Evolutionary conservation across 2,113 vertebrate species (phyloP).

Genomic region (Pyrgilauda ruficollis): DNA sequence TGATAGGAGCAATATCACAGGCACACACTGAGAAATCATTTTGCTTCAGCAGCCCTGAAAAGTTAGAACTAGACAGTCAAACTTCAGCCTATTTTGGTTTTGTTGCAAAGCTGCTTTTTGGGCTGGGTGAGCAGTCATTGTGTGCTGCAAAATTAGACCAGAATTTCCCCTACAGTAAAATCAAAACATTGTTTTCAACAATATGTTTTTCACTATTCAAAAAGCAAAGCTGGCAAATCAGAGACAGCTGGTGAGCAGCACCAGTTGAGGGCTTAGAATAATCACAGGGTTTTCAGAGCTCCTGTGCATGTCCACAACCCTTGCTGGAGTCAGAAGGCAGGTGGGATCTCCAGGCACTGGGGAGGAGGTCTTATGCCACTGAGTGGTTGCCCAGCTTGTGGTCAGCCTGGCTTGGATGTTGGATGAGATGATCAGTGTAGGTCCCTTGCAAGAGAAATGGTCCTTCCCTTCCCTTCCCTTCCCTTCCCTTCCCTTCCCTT

Average conservation of each 20-base stretch:
- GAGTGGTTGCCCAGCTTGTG: neutral
- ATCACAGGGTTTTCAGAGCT: neutral
- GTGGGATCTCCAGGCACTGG: neutral
- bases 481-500: neutral
- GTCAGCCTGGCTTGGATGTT: neutral
- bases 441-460: neutral
- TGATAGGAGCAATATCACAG: neutral
- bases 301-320: fast-evolving
- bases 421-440: fast-evolving
- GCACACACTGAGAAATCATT: neutral
- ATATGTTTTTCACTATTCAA: neutral
- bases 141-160: neutral
- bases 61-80: neutral
- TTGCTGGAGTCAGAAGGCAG: neutral
- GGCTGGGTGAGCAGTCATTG: neutral
- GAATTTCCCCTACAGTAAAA: neutral
- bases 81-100: neutral
- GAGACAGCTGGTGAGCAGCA: neutral
- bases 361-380: neutral
- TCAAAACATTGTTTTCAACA: neutral
- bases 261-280: neutral
- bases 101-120: neutral
- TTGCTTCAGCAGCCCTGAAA: neutral
- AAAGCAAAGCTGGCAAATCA: neutral
- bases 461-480: neutral